Conservation (phyloP, 2,113 vertebrate species). For the Oxyruncus cristatus region DNA sequence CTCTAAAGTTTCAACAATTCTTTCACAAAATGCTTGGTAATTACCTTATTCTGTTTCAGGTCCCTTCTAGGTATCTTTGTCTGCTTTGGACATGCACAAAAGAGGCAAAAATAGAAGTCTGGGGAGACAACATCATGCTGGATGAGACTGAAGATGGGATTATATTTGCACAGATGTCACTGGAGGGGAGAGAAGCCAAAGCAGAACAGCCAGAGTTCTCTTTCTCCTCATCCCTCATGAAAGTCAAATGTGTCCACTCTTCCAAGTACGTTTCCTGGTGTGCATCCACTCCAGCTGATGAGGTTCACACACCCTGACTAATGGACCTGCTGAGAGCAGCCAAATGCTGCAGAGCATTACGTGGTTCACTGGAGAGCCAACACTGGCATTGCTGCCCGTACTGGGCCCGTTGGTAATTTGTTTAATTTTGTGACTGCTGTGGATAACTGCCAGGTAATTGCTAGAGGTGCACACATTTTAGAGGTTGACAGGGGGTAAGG, state of each 20-base stretch:
- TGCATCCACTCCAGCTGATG: neutral
- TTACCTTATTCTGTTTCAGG: neutral
- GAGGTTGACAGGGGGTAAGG: neutral
- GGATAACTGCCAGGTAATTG: neutral
- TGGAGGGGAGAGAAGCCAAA: neutral
- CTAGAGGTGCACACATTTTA: neutral
- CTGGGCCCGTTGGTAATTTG: neutral
- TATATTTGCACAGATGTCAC: neutral
- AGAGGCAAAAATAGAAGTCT: neutral
- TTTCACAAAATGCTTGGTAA: neutral
- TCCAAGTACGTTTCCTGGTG: neutral
- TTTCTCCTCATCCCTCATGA: neutral
- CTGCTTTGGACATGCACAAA: neutral
- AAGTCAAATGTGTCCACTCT: slow-evolving; percentile 18
- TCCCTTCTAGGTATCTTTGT: neutral
- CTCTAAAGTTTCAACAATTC: neutral
- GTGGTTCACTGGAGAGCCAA: neutral
- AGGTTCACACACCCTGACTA: slow-evolving; percentile 5
- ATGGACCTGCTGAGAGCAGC: slow-evolving; percentile 26
- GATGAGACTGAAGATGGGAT: neutral
- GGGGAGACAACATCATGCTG: neutral
- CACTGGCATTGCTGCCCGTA: neutral
- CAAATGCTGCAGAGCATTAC: neutral
- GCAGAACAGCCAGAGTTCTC: neutral
- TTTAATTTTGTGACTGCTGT: neutral